These are phyloP conservation scores for Metellina segmentata DNA, from an alignment of 2,888 invertebrate species.

Conservation along the genomic window DNA sequence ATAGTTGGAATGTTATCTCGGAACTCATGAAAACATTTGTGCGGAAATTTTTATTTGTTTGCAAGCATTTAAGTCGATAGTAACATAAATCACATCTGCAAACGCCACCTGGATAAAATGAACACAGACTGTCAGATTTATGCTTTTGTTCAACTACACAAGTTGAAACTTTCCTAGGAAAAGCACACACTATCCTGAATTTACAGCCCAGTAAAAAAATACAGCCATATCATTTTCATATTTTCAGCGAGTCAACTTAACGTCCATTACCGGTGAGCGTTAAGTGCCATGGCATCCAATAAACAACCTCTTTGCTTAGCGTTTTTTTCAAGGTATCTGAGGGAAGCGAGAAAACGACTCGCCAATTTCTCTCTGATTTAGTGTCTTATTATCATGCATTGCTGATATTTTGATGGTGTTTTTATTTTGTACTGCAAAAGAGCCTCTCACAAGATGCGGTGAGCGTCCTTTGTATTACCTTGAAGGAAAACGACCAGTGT, in stretches of 20 bases:
- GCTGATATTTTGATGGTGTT: not conserved
- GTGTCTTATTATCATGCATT: conserved; percentile 10
- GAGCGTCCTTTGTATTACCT: not conserved
- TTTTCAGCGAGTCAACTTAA: not conserved
- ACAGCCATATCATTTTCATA: not conserved
- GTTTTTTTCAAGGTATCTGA: not conserved
- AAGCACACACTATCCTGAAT: not conserved
- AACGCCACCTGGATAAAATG: no score
- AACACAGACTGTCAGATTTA: no score
- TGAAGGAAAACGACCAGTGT: not conserved
- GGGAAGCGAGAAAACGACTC: not conserved
- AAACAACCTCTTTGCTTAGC: not conserved
- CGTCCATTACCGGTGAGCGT: not conserved
- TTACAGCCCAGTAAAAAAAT: not conserved
- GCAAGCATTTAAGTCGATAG: no score
- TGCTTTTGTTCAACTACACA: no score
- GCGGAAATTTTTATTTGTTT: no score
- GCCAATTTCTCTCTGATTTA: not conserved
- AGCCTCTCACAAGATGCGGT: not conserved
- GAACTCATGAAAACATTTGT: no score
- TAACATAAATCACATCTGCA: no score
- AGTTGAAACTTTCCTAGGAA: not conserved
- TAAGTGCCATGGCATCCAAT: not conserved
- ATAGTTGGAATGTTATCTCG: no score
- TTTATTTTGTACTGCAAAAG: not conserved